These are phyloP conservation scores for Hirtodrosophila cameraria DNA, from an alignment of 2,888 invertebrate species.

Conservation along the genomic window DNA sequence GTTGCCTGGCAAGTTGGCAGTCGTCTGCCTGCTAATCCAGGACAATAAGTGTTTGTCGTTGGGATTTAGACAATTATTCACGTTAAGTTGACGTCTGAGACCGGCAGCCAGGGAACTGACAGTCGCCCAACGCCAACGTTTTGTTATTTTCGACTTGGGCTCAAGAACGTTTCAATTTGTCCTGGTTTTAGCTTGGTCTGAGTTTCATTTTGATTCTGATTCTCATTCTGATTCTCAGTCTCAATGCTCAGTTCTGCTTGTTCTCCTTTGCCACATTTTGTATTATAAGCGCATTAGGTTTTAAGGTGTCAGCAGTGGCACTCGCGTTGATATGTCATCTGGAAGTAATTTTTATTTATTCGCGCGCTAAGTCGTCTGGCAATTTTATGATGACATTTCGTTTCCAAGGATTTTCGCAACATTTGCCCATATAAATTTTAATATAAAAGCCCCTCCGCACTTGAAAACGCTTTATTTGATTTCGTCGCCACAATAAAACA, in stretches of 20 bases:
- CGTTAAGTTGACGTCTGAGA: slow-evolving; percentile 80
- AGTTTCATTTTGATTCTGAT: slow-evolving; percentile 8
- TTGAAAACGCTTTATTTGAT: slow-evolving; percentile 74
- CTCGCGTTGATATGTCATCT: slow-evolving; percentile 79
- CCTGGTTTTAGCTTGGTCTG: slow-evolving; percentile 54
- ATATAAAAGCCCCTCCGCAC: slow-evolving; percentile 59
- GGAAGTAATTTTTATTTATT: slow-evolving; percentile 80
- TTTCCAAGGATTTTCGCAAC: slow-evolving; percentile 75
- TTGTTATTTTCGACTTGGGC: slow-evolving; percentile 58
- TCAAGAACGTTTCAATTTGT: slow-evolving; percentile 75
- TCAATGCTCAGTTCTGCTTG: not conserved
- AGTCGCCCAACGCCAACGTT: slow-evolving; percentile 53
- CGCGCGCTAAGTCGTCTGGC: slow-evolving; percentile 77
- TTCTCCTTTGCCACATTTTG: slow-evolving; percentile 66
- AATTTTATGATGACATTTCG: slow-evolving; percentile 79
- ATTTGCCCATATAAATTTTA: slow-evolving; percentile 69
- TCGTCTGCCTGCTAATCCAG: slow-evolving; percentile 72
- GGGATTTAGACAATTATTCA: slow-evolving; percentile 79
- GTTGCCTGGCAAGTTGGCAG: slow-evolving; percentile 31
- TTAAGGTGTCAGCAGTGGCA: slow-evolving; percentile 77
- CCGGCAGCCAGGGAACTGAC: slow-evolving; percentile 57
- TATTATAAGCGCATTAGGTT: slow-evolving; percentile 80
- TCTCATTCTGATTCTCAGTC: not conserved
- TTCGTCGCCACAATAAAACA: slow-evolving; percentile 75
- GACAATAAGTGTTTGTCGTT: slow-evolving; percentile 80